Evolutionary conservation across 2,888 invertebrate genomes (phyloP).

Genomic region (Gonocerus acuteangulatus): DNA sequence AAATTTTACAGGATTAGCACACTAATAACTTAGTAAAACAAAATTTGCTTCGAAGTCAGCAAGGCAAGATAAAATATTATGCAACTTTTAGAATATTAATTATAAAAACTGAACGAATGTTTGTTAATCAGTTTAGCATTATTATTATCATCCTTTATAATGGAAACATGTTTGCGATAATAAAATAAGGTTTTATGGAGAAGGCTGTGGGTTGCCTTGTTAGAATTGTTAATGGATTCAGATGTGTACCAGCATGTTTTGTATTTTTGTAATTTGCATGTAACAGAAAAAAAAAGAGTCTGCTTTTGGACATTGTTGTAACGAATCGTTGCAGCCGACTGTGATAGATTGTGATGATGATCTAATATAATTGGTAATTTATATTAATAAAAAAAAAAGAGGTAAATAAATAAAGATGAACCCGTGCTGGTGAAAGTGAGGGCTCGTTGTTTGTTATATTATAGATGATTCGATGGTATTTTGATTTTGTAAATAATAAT

Average conservation of each 20-base stretch:
- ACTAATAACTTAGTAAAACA: neutral
- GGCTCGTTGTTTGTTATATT: neutral
- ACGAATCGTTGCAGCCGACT: constrained; percentile 36
- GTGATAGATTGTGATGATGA: constrained; percentile 39
- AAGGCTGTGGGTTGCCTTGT: constrained; percentile 39
- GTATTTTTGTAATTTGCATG: constrained; percentile 37
- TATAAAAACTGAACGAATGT: neutral
- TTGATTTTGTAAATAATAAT: constrained; percentile 14
- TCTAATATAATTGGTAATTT: constrained; percentile 32
- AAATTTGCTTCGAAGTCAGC: neutral
- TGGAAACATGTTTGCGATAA: neutral
- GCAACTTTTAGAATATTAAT: neutral
- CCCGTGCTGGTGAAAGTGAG: neutral
- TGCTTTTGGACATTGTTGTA: constrained; percentile 30
- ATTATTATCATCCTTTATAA: neutral
- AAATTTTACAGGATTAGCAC: neutral
- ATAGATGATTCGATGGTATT: constrained; percentile 3
- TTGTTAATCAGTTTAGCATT: neutral
- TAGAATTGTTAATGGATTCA: constrained; percentile 22
- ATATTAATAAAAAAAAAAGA: constrained; percentile 20
- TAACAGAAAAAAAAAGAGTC: constrained; percentile 25
- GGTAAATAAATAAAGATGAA: constrained; percentile 11
- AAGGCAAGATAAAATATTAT: neutral
- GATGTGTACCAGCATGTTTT: constrained; percentile 35
- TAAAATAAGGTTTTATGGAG: neutral